Conservation (phyloP, 1,140 invertebrate species). For the Orchestia grillus region DNA sequence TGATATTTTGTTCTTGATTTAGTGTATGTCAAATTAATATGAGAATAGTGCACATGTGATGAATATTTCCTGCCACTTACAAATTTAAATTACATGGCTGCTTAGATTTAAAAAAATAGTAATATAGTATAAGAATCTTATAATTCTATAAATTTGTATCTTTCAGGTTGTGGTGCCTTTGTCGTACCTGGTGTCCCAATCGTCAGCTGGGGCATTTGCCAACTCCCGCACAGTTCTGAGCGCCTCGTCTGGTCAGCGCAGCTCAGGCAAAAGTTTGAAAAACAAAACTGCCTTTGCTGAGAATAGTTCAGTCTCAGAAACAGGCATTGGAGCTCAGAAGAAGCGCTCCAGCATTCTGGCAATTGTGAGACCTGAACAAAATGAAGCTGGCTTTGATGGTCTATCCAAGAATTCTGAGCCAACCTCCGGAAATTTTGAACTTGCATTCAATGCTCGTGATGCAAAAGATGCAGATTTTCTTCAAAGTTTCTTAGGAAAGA, state of each 20-base stretch:
- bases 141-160: too few species aligned
- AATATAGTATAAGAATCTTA: too few species aligned
- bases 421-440: neutral
- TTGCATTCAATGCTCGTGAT: neutral
- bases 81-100: too few species aligned
- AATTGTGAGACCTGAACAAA: neutral
- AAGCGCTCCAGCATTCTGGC: neutral
- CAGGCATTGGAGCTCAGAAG: neutral
- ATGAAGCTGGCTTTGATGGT: neutral
- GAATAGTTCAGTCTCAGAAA: neutral
- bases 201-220: constrained; percentile 17
- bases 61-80: too few species aligned
- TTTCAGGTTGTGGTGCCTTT: constrained; percentile 39
- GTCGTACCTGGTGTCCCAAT: constrained; percentile 17
- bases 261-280: neutral
- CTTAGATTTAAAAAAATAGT: neutral
- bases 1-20: too few species aligned
- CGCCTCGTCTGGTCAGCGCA: constrained; percentile 5
- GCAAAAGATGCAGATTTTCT: constrained; percentile 13
- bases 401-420: neutral
- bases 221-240: neutral
- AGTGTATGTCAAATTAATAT: too few species aligned
- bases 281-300: neutral
- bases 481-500: neutral
- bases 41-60: too few species aligned